Evolutionary conservation across 2,797 vertebrate genomes (phyloP), one percentile per base, ranked within the genome.

Genomic region (Tragelaphus oryx): DNA sequence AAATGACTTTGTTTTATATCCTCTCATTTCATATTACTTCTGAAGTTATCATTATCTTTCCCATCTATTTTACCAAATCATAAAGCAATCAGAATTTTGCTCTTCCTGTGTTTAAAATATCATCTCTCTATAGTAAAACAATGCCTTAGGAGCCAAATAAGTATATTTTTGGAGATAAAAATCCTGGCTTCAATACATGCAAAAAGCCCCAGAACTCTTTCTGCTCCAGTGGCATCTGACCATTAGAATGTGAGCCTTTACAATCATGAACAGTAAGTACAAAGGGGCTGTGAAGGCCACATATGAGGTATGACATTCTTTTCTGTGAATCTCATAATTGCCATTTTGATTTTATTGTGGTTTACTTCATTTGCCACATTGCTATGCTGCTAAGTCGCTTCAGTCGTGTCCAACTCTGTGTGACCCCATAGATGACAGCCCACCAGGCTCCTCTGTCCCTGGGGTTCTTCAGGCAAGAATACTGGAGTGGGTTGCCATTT

Each of bases 91-190:
- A 37, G 41, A 94, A 85, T 93, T 26, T 60, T 93, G 0, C 1
- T 88, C n/a, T 68, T 90, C 89, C 55, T 46, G 24, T 68, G n/a
- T 33, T 75, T 65, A 89, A 95, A 95, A 89, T 57, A 68, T 46
- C 80, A 26, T 87, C 28, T 93, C n/a, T 12, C 30, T 87, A 16
- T 14, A 74, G 41, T 48, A 52, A 87, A 91, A 57, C 8, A 62
- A 54, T 89, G 26, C 11, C 6, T 1, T 52, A 12, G 6, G 37
- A 91, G 8, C 9, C 81, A 93, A 55, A 55, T 74, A 71, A 93
- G 3, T 59, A 26, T 26, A 26, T 75, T 93, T 79, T 44, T 33
- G 65, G 41, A 84, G 17, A 85, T 89, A 79, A 96, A 89, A 93
- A 76, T 22, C 14, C 22, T 50, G 44, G 9, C 30, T 30, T 93